Base-by-base conservation (phyloP, 2,113 vertebrate species). In the Oreotrochilus melanogaster region DNA sequence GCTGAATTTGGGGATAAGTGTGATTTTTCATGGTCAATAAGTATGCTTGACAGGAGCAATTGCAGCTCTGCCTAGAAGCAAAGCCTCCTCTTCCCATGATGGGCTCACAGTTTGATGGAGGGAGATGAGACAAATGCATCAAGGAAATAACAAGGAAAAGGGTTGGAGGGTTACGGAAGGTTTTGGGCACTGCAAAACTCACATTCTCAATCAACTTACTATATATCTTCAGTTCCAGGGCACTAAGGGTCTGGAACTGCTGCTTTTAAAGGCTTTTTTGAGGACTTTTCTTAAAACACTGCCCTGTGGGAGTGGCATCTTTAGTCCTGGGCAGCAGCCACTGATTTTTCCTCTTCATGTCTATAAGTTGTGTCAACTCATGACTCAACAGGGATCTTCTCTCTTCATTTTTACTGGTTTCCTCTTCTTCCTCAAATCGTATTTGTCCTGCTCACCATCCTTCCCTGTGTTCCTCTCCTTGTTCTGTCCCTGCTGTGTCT, bases 21-120 rank as follows among this genome's bases (percentile, higher is more conserved):
- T 7, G 13, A 6, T 39, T 62, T 92, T 66, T 50, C 35, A 8
- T 43, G 21, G 24, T 56, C 17, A 48, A 21, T 25, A 27, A 22
- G 2, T 67, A 54, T 37, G 24, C 21, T 86, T 57, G 60, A 25
- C 37, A 27, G 42, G 47, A 87, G 5, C 27, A n/a, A 27, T 13
- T 81, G 42, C 5, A 84, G 45, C 45, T 80, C 39, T 80, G 23
- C n/a, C 60, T 73, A 37, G 25, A 81, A 85, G 78, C 9, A 64
- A 64, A 78, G 6, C 4, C 1, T 75, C 5, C 39, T 60, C 31
- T 74, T 85, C 25, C 27, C 1, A 0, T 24, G 37, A 30, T 11
- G 31, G 33, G 13, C 14, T 81, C 71, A n/a, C 30, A 75, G 30
- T 30, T 80, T 3, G 13, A 8, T 27, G 19, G 31, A 51, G 23